phyloP scores from a whole-genome alignment of 37 sponge, comb jelly and placozoan genomes.

The Halichondria panicea region DNA sequence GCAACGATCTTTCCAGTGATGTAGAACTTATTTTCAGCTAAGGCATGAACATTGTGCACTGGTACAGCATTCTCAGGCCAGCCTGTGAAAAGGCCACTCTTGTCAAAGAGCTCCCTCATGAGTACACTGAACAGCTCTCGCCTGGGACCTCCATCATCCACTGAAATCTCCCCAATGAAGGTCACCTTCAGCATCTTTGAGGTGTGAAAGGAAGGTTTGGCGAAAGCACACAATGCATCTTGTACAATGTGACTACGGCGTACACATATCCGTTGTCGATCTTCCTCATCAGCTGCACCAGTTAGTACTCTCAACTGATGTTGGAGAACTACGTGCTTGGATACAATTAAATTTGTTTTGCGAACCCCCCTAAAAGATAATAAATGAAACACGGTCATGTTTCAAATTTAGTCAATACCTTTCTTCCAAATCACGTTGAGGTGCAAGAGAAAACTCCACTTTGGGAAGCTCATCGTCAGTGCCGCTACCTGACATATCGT shows the following conservation, averaged over 20 bases:
- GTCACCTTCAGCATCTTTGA: constrained; percentile 24
- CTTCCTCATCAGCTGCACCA: constrained; percentile 18
- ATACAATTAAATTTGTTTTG: no score
- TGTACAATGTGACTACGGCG: constrained; percentile 17
- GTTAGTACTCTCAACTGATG: constrained; percentile 16
- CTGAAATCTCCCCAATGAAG: constrained; percentile 39
- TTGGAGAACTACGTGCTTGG: constrained; percentile 23
- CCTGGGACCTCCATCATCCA: constrained; percentile 45
- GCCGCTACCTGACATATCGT: no score
- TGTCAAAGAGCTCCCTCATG: background rate
- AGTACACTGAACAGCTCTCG: constrained; percentile 35
- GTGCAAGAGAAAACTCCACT: no score
- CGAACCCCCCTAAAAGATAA: no score
- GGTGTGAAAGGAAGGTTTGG: constrained; percentile 24
- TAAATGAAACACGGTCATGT: no score
- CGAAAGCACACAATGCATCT: constrained; percentile 28
- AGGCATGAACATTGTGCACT: constrained; percentile 21
- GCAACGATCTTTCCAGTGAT: constrained; percentile 32
- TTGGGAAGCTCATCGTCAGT: no score
- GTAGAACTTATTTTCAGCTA: constrained; percentile 15
- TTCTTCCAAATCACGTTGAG: no score
- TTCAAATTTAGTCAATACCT: no score
- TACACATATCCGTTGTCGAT: constrained; percentile 15
- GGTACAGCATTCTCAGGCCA: constrained; percentile 46
- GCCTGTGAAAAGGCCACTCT: background rate